Evolutionary conservation across 2,888 invertebrate genomes (phyloP), one percentile per base, ranked within the genome.

Genomic region (Ischnura elegans): DNA sequence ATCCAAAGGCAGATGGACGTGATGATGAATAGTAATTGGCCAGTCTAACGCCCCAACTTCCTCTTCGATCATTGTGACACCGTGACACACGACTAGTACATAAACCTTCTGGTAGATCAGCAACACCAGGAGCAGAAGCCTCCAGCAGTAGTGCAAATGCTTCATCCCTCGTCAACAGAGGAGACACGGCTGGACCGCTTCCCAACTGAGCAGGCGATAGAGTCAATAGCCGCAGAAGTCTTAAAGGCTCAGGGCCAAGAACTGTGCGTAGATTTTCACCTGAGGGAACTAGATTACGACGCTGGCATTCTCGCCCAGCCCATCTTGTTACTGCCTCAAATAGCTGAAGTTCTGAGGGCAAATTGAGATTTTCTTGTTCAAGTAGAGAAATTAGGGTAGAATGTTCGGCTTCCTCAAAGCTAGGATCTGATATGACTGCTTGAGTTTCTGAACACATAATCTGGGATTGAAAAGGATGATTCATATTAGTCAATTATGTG

Each of bases 81-180:
- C 95, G 94, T n/a, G 94, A 94, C 16, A 87, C 61, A 21, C 93
- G 94, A 42, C 76, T 93, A 0, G 96, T 96, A 10, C 97, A 97
- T 96, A 98, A 98, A 0, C 98, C 98, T 42, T 97, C 96, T 0
- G 98, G 98, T 97, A 98, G 97, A 2, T 97, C 96, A 94, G 97
- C 97, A 93, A 97, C 97, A 19, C 96, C 97, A 43, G 97, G 97
- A 42, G 98, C 98, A 42, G 98, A 97, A 94, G 98, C 98, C 95
- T 98, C 98, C 97, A 98, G 98, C 0, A 98, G 96, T 94, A 98
- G 97, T 0, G 98, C 97, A 95, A 98, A 97, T 25, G 98, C 97
- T 95, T 98, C 98, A 0, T 98, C 97, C 95, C 98, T 97, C 0
- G 97, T 97, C 46, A 98, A 96, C 16, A 98, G 96, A n/a, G 25